phyloP scores from a whole-genome alignment of 2,113 vertebrate species.

The Lagenorhynchus albirostris region DNA sequence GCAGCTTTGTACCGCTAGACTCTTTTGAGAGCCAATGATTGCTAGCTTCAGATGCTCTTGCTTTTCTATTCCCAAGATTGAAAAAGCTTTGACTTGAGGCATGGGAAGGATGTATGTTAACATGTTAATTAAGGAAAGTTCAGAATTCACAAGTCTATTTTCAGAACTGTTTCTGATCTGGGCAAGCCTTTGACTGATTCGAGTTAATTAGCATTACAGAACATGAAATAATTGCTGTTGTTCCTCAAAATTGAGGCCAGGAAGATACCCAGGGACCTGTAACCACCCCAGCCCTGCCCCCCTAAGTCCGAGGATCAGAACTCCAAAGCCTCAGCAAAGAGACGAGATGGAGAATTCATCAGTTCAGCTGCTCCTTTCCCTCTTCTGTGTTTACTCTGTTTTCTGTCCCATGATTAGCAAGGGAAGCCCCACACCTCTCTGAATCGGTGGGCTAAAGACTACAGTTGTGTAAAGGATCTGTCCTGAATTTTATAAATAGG shows the following conservation, averaged over 20 bases:
- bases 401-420: background rate
- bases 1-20: background rate
- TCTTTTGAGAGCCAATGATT: background rate
- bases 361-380: background rate
- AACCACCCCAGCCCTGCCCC: background rate
- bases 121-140: slow-evolving; percentile 42
- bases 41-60: background rate
- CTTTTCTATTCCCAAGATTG: background rate
- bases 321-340: background rate
- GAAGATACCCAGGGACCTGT: background rate
- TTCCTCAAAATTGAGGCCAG: background rate
- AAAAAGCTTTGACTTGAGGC: background rate
- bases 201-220: slow-evolving; percentile 29
- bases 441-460: background rate
- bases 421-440: background rate
- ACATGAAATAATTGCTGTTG: background rate
- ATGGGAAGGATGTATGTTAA: background rate
- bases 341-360: background rate
- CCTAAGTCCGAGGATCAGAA: background rate
- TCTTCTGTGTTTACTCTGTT: background rate
- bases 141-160: slow-evolving; percentile 28
- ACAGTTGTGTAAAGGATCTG: background rate
- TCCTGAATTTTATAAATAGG: background rate
- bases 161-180: background rate
- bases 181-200: background rate